Evolutionary conservation across 2,888 invertebrate genomes (phyloP), one percentile per base, ranked within the genome.

Genomic region (Deroplatys truncata): DNA sequence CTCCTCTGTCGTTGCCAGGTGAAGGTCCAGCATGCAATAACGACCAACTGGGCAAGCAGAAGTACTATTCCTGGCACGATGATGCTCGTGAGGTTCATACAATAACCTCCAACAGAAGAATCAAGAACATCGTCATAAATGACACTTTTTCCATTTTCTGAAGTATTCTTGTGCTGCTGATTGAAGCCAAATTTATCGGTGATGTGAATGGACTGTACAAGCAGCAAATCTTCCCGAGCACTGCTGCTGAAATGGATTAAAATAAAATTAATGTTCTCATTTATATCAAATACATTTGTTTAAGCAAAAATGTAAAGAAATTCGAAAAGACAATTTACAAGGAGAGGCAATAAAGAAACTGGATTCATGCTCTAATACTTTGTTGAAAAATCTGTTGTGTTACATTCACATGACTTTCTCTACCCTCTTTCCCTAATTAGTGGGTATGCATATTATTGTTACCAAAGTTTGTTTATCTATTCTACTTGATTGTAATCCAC

Each of bases 121-220:
- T 91, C 92, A 88, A 72, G 2, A 25, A 72, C 9, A 20, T 72
- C 56, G 2, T 72, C 25, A 72, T 72, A 72, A 92, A 96, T 96
- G 91, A 95, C 95, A 90, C 92, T 91, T 87, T 91, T 92, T 29
- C 91, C 91, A 91, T 90, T 92, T 92, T 90, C 92, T 92, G 87
- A 85, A 89, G 90, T 93, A 92, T 95, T 95, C 28, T 87, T 87
- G 91, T 95, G 95, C 92, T 95, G 95, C 92, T 96, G 95, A 92
- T 97, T 97, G 93, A 97, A 98, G 83, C 97, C 97, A 93, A 98
- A 98, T 93, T 98, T 98, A 94, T 98, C 98, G 82, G 97, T 98
- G 93, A 98, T 98, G 94, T 98, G 98, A 92, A 98, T 98, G 90
- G 97, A 97, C 93, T 98, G 98, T 72, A 98, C 98, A 90, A 98